A percentile compares a stretch with the other conserved stretches of the same genome.
Conservation (phyloP, 2,888 invertebrate genomes). For the Incurvaria masculella region DNA sequence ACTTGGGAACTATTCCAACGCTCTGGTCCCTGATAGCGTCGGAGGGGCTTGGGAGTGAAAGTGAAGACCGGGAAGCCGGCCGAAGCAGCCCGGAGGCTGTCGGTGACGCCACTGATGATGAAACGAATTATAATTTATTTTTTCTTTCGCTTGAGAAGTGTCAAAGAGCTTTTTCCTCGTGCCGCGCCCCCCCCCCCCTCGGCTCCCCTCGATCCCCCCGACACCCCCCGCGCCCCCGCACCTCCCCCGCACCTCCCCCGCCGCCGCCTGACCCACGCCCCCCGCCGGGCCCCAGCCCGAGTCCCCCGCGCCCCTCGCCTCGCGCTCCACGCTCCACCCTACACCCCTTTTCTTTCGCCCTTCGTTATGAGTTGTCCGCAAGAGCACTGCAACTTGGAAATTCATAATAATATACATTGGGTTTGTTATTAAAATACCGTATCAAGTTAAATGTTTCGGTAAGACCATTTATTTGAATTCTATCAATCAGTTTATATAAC, state of each 20-base stretch:
- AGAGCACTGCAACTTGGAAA: conserved; percentile 36
- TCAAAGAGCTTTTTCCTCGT: conserved; percentile 32
- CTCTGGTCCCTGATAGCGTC: too few species aligned
- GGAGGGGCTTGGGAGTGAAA: conserved; percentile 12
- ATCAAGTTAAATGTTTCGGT: too few species aligned
- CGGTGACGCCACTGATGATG: conserved; percentile 17
- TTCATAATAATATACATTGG: too few species aligned
- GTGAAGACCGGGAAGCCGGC: conserved; percentile 3
- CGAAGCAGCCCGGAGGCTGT: neutral
- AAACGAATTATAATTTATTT: conserved; percentile 58
- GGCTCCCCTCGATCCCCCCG: conserved; percentile 24
- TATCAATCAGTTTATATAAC: too few species aligned
- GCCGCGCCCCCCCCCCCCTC: conserved; percentile 22
- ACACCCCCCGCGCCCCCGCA: conserved; percentile 34
- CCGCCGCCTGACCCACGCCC: neutral
- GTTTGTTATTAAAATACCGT: too few species aligned
- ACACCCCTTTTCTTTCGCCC: conserved; percentile 55
- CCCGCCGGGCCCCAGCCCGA: neutral
- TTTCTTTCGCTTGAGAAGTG: conserved; percentile 41
- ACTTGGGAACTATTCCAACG: too few species aligned
- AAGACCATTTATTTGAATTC: too few species aligned
- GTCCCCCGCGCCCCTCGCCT: conserved; percentile 2
- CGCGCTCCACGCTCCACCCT: neutral
- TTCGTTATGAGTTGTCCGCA: conserved; percentile 44
- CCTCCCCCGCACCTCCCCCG: neutral